phyloP scores from a whole-genome alignment of 2,888 invertebrate genomes.

The Nephrotoma guestfalica region DNA sequence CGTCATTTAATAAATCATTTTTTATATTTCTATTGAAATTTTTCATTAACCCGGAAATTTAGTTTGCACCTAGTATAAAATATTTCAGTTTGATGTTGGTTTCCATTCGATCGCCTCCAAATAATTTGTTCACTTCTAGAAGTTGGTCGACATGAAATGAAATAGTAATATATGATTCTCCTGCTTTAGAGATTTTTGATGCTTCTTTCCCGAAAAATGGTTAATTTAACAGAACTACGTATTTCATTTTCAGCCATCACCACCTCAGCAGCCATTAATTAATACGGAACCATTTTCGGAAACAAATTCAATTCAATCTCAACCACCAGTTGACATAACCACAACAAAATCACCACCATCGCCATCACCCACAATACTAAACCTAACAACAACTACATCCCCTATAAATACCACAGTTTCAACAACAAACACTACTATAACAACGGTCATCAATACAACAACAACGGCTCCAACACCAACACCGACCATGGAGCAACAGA shows the following conservation, averaged over 20 bases:
- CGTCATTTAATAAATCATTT: too few relatives aligned
- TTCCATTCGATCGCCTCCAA: too few relatives aligned
- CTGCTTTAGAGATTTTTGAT: too few relatives aligned
- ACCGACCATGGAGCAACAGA: conserved; percentile 3
- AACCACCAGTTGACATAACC: neutral
- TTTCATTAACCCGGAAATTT: too few relatives aligned
- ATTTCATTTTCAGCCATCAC: neutral
- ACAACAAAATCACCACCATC: neutral
- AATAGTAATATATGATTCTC: too few relatives aligned
- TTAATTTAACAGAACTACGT: too few relatives aligned
- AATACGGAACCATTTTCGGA: neutral
- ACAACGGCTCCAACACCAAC: conserved; percentile 4
- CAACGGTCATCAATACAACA: neutral
- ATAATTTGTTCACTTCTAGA: too few relatives aligned
- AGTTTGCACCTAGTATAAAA: too few relatives aligned
- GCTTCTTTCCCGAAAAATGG: too few relatives aligned
- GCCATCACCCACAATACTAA: neutral
- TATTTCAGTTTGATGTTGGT: too few relatives aligned
- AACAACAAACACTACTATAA: neutral
- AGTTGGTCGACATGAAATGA: too few relatives aligned
- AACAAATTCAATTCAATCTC: neutral
- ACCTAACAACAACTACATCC: neutral
- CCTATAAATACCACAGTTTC: neutral
- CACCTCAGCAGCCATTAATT: neutral
- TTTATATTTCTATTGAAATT: too few relatives aligned